phyloP scores from a whole-genome alignment of 1,140 invertebrate species.

The Laodelphax striatellus region DNA sequence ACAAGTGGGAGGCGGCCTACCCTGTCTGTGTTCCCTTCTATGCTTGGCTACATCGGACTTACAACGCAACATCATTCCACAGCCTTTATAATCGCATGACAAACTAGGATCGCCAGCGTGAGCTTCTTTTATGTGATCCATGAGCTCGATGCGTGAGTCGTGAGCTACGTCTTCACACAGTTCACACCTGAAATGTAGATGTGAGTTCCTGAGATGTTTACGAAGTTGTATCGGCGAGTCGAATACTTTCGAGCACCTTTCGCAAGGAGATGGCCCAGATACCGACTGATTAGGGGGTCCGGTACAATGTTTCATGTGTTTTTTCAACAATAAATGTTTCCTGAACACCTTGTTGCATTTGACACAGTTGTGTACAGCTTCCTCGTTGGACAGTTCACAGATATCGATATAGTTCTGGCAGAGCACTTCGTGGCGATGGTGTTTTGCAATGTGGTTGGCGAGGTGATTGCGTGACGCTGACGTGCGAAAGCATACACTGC shows the following conservation, averaged over 20 bases:
- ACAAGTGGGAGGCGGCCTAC: slow-evolving; percentile 34
- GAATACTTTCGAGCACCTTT: slow-evolving; percentile 23
- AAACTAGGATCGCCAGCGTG: slow-evolving; percentile 43
- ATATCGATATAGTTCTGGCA: background rate
- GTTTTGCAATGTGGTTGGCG: slow-evolving; percentile 43
- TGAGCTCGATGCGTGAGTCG: slow-evolving; percentile 41
- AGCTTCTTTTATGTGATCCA: slow-evolving; percentile 43
- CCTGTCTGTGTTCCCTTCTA: slow-evolving; percentile 39
- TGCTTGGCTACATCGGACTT: slow-evolving; percentile 41
- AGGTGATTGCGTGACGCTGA: slow-evolving; percentile 46
- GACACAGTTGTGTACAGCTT: slow-evolving; percentile 19
- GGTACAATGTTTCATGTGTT: slow-evolving; percentile 26
- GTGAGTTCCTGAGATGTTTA: slow-evolving; percentile 24
- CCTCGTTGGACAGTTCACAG: slow-evolving; percentile 11
- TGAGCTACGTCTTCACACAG: slow-evolving; percentile 40
- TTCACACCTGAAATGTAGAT: slow-evolving; percentile 25
- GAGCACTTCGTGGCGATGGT: slow-evolving; percentile 30
- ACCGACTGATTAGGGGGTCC: slow-evolving; percentile 16
- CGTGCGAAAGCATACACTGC: slow-evolving; percentile 43
- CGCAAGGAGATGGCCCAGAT: slow-evolving; percentile 20
- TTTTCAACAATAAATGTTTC: slow-evolving; percentile 23
- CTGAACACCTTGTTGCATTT: slow-evolving; percentile 25
- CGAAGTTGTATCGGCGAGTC: slow-evolving; percentile 19
- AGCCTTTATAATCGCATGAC: slow-evolving; percentile 33
- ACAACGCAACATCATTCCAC: slow-evolving; percentile 41